Conservation (phyloP, 1,140 invertebrate genomes). For the Amyelois transitella region DNA sequence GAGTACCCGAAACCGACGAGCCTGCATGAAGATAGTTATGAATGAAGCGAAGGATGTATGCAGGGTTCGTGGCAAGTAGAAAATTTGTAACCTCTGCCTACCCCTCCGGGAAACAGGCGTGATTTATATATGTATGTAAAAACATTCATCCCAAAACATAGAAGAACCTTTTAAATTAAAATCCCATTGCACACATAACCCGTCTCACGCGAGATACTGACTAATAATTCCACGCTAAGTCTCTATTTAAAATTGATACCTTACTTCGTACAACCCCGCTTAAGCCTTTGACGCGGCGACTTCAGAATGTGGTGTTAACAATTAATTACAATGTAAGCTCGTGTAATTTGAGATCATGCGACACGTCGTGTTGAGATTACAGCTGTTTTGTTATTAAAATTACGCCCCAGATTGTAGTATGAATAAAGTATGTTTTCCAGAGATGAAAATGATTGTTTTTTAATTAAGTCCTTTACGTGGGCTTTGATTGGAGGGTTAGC, state of each 20-base stretch:
- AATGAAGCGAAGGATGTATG: too few species aligned
- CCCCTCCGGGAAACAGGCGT: too few species aligned
- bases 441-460: neutral
- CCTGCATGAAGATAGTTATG: too few species aligned
- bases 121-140: too few species aligned
- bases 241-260: neutral
- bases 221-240: too few species aligned
- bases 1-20: too few species aligned
- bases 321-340: slow-evolving; percentile 4
- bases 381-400: neutral
- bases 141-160: too few species aligned
- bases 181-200: too few species aligned
- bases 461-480: neutral
- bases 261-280: neutral
- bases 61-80: too few species aligned
- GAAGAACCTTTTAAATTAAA: too few species aligned
- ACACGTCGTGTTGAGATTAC: neutral
- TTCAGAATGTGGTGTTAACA: slow-evolving; percentile 1
- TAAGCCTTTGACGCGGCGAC: neutral
- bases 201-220: too few species aligned
- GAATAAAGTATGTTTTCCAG: neutral
- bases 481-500: neutral
- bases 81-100: too few species aligned
- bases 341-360: neutral
- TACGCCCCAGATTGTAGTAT: neutral